Percentiles rank a stretch among this genome's conserved stretches.
Evolutionary conservation across 2,797 vertebrate genomes (phyloP).

Genomic region (Okamejei kenojei): DNA sequence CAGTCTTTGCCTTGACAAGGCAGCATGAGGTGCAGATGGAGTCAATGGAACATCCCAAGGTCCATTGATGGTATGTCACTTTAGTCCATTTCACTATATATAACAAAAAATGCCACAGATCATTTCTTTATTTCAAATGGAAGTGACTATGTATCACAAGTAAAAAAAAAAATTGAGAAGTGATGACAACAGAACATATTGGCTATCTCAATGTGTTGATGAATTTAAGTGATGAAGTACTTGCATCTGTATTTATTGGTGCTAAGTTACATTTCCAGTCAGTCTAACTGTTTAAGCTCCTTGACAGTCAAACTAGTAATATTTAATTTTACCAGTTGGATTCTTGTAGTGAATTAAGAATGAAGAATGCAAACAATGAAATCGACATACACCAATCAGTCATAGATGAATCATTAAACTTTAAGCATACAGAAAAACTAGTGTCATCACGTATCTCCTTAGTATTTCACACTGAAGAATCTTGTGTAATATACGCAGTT

Average conservation of each 20-base stretch:
- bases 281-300: background rate
- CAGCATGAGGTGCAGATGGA: too few relatives aligned
- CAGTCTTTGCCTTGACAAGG: too few relatives aligned
- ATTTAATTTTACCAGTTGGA: background rate
- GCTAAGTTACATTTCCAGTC: background rate
- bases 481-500: too few relatives aligned
- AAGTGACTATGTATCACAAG: background rate
- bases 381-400: background rate
- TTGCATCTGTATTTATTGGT: background rate
- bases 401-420: background rate
- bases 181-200: background rate
- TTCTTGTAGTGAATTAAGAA: background rate
- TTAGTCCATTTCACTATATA: background rate
- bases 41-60: background rate
- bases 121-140: background rate
- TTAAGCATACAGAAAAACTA: background rate
- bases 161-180: background rate
- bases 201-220: background rate
- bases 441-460: background rate
- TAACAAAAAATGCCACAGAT: background rate
- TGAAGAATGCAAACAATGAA: constrained; percentile 4
- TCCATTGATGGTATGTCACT: too few relatives aligned
- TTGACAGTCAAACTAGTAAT: background rate
- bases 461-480: background rate
- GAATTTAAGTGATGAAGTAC: constrained; percentile 5